Percentiles rank a stretch among this genome's conserved stretches.
Evolutionary conservation across 2,888 invertebrate species (phyloP).

Genomic region (Eilema caniola): DNA sequence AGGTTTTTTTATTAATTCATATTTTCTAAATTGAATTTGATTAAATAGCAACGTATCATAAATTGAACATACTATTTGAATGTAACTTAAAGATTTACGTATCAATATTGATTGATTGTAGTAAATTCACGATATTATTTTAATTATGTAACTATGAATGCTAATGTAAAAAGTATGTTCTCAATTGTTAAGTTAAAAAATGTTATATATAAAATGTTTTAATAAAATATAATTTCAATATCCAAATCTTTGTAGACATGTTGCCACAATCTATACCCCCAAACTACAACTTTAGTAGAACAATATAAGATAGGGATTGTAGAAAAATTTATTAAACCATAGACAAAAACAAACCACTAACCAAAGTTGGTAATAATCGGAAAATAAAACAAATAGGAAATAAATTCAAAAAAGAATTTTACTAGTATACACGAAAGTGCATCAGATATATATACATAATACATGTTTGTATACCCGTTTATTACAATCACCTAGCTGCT

Average conservation of each 20-base stretch:
- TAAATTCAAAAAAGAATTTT: conserved; percentile 69
- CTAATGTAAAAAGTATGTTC: not conserved
- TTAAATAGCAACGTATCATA: not conserved
- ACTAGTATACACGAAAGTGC: conserved; percentile 63
- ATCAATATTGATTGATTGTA: not conserved
- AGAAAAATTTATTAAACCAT: not conserved
- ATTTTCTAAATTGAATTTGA: not conserved
- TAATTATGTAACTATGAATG: not conserved
- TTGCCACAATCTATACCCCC: not conserved
- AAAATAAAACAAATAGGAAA: conserved; percentile 67
- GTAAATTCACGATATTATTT: not conserved
- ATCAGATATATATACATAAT: conserved; percentile 67
- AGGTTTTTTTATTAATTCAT: too few species aligned
- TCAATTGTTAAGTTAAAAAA: not conserved
- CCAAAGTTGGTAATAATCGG: conserved; percentile 19
- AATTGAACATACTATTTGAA: conserved; percentile 2
- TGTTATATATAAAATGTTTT: too few species aligned
- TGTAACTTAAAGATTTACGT: not conserved
- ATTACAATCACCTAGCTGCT: conserved; percentile 47
- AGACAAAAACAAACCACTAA: conserved; percentile 4
- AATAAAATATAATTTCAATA: not conserved
- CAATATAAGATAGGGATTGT: not conserved
- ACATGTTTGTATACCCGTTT: conserved; percentile 63
- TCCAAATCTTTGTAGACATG: not conserved
- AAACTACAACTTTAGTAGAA: not conserved